Conservation (phyloP, 2,888 invertebrate genomes). For the Chloroclystis v-ata region DNA sequence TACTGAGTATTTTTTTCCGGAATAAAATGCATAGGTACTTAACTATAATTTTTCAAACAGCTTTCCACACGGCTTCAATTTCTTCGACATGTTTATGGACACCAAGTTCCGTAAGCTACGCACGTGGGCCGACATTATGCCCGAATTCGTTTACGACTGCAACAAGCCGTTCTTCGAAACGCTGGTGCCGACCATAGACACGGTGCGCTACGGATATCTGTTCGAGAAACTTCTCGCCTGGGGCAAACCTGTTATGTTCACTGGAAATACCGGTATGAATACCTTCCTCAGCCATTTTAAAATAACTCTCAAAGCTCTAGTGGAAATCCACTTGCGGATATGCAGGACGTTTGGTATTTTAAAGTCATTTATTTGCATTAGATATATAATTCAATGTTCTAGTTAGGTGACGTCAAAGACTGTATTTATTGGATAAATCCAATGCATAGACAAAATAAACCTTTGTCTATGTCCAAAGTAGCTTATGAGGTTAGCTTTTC, state of each 20-base stretch:
- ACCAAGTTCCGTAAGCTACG: constrained; percentile 83
- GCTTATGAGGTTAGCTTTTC: too few species aligned
- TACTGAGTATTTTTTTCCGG: neutral
- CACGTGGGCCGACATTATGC: constrained; percentile 87
- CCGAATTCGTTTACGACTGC: constrained; percentile 83
- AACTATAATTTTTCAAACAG: constrained; percentile 59
- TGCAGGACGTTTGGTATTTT: too few species aligned
- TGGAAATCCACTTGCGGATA: too few species aligned
- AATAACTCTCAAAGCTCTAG: too few species aligned
- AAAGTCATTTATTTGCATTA: too few species aligned
- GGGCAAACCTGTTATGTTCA: constrained; percentile 88
- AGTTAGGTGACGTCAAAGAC: too few species aligned
- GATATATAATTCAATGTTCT: too few species aligned
- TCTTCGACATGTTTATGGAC: constrained; percentile 89
- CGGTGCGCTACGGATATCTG: constrained; percentile 89
- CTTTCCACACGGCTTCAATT: constrained; percentile 80
- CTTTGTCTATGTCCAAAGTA: too few species aligned
- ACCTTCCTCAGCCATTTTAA: neutral
- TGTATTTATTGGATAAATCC: too few species aligned
- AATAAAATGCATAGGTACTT: too few species aligned
- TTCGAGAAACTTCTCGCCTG: constrained; percentile 85
- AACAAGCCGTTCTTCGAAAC: constrained; percentile 91
- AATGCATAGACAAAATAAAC: too few species aligned
- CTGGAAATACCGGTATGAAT: constrained; percentile 87
- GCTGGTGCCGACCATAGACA: constrained; percentile 93